Base-by-base conservation (phyloP, 2,888 invertebrate genomes). In the Ophioninae sp. region DNA sequence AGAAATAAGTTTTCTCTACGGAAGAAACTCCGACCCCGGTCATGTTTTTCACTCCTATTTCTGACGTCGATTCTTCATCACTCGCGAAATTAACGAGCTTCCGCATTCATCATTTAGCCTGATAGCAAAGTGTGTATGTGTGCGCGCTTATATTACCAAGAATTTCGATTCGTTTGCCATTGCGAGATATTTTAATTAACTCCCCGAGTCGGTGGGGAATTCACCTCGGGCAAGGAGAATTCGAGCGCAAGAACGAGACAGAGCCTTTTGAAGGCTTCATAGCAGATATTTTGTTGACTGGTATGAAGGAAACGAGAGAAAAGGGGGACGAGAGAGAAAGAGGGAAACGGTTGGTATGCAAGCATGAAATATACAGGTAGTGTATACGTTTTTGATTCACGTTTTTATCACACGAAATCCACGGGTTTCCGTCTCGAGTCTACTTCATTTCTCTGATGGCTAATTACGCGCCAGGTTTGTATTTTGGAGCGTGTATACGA, bases 161-260 rank as follows among this genome's bases (percentile, higher is more conserved):
- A 64, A 81, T 78, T 81, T 81, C 39, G 64, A 78, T 71, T 81
- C 30, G 69, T 78, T 71, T 61, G 51, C 51, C 74, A 61, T 81
- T 37, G 63, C 67, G 65, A 67, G 71, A 63, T 78, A 81, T 81
- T 84, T 79, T 84, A 84, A 84, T 84, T 73, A 81, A 79, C 72
- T 81, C 63, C 63, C 41, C 37, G 71, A n/a, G 23, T 72, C 58
- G 61, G 61, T 51, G 64, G 44, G 22, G 63, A 79, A 79, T 79
- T 79, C 23, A 68, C 64, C 41, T n/a, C n/a, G 20, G 44, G 30
- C 73, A 7, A 79, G 8, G 17, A 20, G 58, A 58, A 81, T 72
- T 76, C 72, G 44, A 81, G 75, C 71, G 65, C 51, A 67, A 79
- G 23, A 68, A 67, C 41, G 22, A 22, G 39, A 23, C 10, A 61